Evolutionary conservation across 2,888 invertebrate genomes (phyloP), one percentile per base, ranked within the genome.

Genomic region (Rhyacophila evoluta): DNA sequence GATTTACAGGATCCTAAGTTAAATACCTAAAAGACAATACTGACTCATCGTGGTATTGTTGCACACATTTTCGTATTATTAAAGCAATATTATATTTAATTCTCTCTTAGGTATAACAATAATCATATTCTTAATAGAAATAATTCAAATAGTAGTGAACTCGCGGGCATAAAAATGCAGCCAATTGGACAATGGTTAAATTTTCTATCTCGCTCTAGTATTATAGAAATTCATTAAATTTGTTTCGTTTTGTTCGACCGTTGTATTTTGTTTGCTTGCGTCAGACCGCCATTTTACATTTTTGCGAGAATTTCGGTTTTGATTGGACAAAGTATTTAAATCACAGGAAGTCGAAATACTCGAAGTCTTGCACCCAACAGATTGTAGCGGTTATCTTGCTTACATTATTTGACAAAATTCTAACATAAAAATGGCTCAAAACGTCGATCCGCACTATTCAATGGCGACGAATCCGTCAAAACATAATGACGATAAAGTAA

Each of bases 401-500:
- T 15, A 29, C 4, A 25, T 55, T 12, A 15, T 73, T 70, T 10
- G 73, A 37, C 39, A 55, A 69, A 68, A 71, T 41, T 36, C 41
- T 38, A 37, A 72, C 36, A 55, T 37, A 29, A 79, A 70, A 38
- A 82, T 82, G 82, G 82, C 82, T 12, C 82, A 82, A 68, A 82
- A 82, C 77, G 79, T 82, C 72, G 80, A 81, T 41, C 82, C 82
- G 2, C 74, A 75, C 36, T 74, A 78, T 74, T 78, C 78, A 33
- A 87, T 74, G 79, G 80, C 78, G 37, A 70, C 80, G 12, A 92
- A 93, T 86, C 91, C 92, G 83, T 89, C 91, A 82, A 96, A 96
- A 91, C 94, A 95, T 84, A 94, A 92, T 86, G 95, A 95, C 86
- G 95, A 95, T 86, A 93, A 93, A 83, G 93, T 94, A 85, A 94